Evolutionary conservation across 2,888 invertebrate species (phyloP).

Genomic region (Timandra comae): DNA sequence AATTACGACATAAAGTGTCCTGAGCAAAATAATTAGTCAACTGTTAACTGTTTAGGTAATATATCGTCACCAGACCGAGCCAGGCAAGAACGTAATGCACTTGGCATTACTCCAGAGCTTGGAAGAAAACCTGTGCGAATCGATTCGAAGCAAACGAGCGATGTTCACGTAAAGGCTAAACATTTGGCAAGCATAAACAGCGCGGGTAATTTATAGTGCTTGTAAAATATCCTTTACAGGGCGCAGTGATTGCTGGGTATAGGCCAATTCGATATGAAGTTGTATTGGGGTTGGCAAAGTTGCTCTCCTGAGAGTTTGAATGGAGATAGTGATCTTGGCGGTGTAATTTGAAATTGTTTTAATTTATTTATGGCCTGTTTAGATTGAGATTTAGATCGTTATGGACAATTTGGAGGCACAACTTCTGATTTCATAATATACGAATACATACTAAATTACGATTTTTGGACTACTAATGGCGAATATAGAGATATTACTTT

Average conservation of each 20-base stretch:
- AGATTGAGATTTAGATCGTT: too few species aligned
- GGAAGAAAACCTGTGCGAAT: conserved; percentile 37
- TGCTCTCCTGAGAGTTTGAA: not conserved
- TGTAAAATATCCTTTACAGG: conserved; percentile 17
- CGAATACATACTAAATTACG: too few species aligned
- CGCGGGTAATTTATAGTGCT: conserved; percentile 11
- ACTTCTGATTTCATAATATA: too few species aligned
- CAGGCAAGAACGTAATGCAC: conserved; percentile 26
- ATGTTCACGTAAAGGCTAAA: conserved; percentile 15
- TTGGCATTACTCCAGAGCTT: conserved; percentile 28
- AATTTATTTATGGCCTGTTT: not conserved
- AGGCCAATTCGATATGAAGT: conserved; percentile 15
- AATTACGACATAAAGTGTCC: conserved; percentile 23
- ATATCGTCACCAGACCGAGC: conserved; percentile 3
- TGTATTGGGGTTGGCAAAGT: not conserved
- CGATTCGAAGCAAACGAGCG: conserved; percentile 23
- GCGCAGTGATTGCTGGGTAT: conserved; percentile 11
- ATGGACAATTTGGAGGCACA: too few species aligned
- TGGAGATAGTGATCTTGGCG: too few species aligned
- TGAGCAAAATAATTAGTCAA: conserved; percentile 31
- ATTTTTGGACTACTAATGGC: too few species aligned
- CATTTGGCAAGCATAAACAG: conserved; percentile 20
- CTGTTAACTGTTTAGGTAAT: conserved; percentile 24
- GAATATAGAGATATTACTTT: too few species aligned
- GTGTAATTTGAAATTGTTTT: too few species aligned